Evolutionary conservation across 2,113 vertebrate genomes (phyloP).

Genomic region (Pseudonaja textilis): DNA sequence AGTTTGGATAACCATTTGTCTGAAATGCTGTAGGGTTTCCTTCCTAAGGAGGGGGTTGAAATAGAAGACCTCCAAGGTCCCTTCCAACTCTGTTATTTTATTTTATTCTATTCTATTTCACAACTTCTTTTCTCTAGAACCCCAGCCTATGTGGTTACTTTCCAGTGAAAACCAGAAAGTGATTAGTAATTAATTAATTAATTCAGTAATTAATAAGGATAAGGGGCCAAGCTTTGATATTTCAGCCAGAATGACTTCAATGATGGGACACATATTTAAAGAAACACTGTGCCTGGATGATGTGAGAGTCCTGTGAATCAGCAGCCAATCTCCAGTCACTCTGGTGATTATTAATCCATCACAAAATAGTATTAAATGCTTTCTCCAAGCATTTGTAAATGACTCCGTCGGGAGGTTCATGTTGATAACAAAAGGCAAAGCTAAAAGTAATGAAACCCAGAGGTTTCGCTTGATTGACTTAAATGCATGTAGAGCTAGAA

Average conservation of each 20-base stretch:
- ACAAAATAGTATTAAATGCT: background rate
- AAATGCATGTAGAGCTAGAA: fast-evolving
- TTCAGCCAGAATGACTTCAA: background rate
- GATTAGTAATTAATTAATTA: background rate
- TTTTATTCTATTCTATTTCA: background rate
- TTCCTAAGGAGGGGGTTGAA: too few species aligned
- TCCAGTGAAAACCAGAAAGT: background rate
- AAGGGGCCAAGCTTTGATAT: background rate
- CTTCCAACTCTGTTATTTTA: too few species aligned
- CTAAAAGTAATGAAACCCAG: background rate
- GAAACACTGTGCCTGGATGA: background rate
- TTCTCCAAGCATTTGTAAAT: background rate
- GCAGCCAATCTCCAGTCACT: background rate
- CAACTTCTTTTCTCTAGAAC: background rate
- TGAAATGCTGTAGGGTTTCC: too few species aligned
- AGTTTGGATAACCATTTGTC: too few species aligned
- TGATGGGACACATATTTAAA: background rate
- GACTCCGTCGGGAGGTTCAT: background rate
- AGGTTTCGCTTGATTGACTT: fast-evolving
- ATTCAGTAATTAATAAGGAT: background rate
- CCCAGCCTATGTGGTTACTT: background rate
- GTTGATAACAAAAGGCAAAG: background rate
- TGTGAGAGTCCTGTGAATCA: background rate
- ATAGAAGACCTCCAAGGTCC: too few species aligned
- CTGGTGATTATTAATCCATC: background rate